A percentile compares a stretch with the other conserved stretches of the same genome.
phyloP scores from a whole-genome alignment of 2,888 invertebrate genomes.

The Lottia gigantea region DNA sequence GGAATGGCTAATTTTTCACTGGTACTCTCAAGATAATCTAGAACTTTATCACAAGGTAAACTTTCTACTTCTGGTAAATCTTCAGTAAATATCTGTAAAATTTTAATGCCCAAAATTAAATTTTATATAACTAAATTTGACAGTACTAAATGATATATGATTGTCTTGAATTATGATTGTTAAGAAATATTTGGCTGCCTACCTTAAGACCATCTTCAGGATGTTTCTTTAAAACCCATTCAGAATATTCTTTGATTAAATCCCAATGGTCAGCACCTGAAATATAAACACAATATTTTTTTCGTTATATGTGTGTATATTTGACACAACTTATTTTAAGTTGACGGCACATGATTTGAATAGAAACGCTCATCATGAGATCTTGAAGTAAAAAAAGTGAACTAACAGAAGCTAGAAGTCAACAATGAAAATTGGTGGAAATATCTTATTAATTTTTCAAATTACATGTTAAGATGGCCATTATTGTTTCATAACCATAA shows the following conservation, averaged over 20 bases:
- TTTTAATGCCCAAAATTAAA: neutral
- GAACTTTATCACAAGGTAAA: slow-evolving; percentile 86
- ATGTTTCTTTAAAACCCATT: slow-evolving; percentile 88
- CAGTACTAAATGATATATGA: too few species aligned
- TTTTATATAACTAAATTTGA: too few species aligned
- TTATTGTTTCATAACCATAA: too few species aligned
- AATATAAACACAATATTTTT: slow-evolving; percentile 26
- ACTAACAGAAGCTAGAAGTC: too few species aligned
- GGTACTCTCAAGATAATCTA: slow-evolving; percentile 89
- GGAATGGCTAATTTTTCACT: slow-evolving; percentile 82
- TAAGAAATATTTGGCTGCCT: slow-evolving; percentile 4
- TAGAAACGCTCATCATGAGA: too few species aligned
- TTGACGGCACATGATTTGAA: too few species aligned
- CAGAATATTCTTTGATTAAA: slow-evolving; percentile 91
- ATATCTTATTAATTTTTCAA: too few species aligned
- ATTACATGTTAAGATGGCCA: too few species aligned
- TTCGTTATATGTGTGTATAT: too few species aligned
- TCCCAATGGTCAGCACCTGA: slow-evolving; percentile 82
- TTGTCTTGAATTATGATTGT: neutral
- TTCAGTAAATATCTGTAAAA: slow-evolving; percentile 80
- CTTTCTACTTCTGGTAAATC: slow-evolving; percentile 87
- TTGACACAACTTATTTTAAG: too few species aligned
- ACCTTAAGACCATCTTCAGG: slow-evolving; percentile 87
- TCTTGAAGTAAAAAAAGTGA: too few species aligned
- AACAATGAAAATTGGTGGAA: too few species aligned